Conservation (phyloP, 2,113 vertebrate genomes). For the Pheucticus melanocephalus region DNA sequence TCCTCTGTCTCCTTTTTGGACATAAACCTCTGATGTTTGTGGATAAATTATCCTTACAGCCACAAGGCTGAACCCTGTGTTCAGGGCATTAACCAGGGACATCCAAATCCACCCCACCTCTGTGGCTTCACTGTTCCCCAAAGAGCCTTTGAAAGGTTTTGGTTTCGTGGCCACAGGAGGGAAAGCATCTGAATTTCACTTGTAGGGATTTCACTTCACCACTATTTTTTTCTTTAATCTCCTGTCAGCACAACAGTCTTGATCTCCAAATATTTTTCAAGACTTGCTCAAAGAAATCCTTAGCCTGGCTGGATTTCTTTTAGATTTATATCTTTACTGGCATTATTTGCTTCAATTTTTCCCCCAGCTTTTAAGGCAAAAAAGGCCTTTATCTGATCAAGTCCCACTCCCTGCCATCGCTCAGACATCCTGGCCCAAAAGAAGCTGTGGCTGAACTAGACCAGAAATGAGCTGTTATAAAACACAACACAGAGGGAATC, state of each 20-base stretch:
- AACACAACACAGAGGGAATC: background rate
- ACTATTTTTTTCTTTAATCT: background rate
- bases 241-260: background rate
- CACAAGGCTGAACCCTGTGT: background rate
- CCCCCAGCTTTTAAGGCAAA: background rate
- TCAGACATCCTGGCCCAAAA: background rate
- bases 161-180: background rate
- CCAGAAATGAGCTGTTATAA: background rate
- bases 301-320: background rate
- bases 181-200: background rate
- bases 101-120: background rate
- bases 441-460: background rate
- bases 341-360: background rate
- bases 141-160: background rate
- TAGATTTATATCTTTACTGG: background rate
- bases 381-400: background rate
- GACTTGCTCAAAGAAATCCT: background rate
- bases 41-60: too few relatives aligned
- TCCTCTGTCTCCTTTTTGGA: too few relatives aligned
- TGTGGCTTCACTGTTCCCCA: background rate
- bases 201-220: background rate
- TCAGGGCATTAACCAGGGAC: background rate
- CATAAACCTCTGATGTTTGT: too few relatives aligned
- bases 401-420: background rate
- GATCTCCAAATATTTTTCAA: background rate